phyloP scores from a whole-genome alignment of 2,888 invertebrate genomes.

The Aphelenchoides bicaudatus region DNA sequence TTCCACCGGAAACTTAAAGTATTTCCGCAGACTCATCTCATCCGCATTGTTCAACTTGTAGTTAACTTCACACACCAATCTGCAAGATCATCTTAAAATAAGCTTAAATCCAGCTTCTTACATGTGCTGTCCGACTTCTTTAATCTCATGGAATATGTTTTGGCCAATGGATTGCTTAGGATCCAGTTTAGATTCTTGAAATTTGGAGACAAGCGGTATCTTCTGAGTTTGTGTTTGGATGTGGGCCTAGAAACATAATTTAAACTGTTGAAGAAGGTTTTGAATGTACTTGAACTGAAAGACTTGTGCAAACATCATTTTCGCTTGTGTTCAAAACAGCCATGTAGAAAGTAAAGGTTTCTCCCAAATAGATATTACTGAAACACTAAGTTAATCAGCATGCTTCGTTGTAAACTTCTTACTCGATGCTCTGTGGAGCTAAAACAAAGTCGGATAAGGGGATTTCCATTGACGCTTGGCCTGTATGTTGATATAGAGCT shows the following conservation, averaged over 20 bases:
- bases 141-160: constrained; percentile 97
- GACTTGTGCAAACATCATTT: constrained; percentile 62
- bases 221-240: constrained; percentile 85
- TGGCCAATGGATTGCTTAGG: constrained; percentile 85
- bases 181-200: constrained; percentile 67
- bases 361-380: constrained; percentile 90
- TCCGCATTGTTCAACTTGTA: constrained; percentile 71
- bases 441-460: constrained; percentile 82
- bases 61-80: constrained; percentile 89
- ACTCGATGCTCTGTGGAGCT: constrained; percentile 92
- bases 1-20: constrained; percentile 90
- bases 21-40: constrained; percentile 83
- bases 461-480: constrained; percentile 34
- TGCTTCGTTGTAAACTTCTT: constrained; percentile 28
- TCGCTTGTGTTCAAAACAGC: constrained; percentile 92
- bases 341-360: constrained; percentile 94
- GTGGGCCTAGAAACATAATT: constrained; percentile 70
- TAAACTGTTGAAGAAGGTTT: constrained; percentile 5
- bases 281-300: neutral
- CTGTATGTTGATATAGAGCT: constrained; percentile 28
- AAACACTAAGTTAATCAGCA: constrained; percentile 36
- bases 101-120: constrained; percentile 63
- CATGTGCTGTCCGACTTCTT: constrained; percentile 96
- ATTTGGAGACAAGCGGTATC: constrained; percentile 73
- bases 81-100: constrained; percentile 62